These are phyloP conservation scores for Embidobia sp. DNA, from an alignment of 2,888 invertebrate genomes.

Conservation along the genomic window DNA sequence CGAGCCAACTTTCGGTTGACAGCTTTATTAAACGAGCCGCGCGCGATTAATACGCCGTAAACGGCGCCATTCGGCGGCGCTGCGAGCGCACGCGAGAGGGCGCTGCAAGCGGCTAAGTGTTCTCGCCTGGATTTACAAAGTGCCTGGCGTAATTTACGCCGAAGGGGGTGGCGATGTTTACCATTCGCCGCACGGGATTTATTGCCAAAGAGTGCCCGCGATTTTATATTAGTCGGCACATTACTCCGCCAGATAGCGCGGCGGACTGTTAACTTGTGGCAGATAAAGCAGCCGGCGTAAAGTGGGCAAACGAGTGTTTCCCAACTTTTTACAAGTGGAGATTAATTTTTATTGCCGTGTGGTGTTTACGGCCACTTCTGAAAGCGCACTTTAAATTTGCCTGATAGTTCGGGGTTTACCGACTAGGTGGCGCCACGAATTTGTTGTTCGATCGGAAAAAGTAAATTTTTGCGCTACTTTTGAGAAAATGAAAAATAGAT, in stretches of 20 bases:
- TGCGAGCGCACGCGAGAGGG: constrained; percentile 27
- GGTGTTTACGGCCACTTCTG: too few species aligned
- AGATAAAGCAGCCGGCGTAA: too few species aligned
- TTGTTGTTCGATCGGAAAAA: too few species aligned
- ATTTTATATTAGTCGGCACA: constrained; percentile 4
- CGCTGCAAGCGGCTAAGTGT: constrained; percentile 28
- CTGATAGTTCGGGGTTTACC: too few species aligned
- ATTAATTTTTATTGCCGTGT: too few species aligned
- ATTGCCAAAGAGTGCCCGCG: constrained; percentile 5
- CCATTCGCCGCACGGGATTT: constrained; percentile 8
- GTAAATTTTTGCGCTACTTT: too few species aligned
- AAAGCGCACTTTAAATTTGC: too few species aligned
- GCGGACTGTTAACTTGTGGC: constrained; percentile 3
- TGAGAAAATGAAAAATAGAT: too few species aligned
- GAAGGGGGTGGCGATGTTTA: constrained; percentile 17
- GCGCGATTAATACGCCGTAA: constrained; percentile 57
- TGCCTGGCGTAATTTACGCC: constrained; percentile 33
- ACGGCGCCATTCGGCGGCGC: constrained; percentile 34
- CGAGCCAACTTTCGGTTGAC: constrained; percentile 53
- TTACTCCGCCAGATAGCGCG: constrained; percentile 17
- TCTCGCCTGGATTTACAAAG: constrained; percentile 28
- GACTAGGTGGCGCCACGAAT: too few species aligned
- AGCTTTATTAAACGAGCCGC: constrained; percentile 57
- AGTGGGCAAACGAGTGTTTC: too few species aligned
- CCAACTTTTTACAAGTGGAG: too few species aligned